A percentile compares a stretch with the other conserved stretches of the same genome.
Evolutionary conservation across 2,113 vertebrate genomes (phyloP).

Genomic region (Chloropsis cyanopogon): DNA sequence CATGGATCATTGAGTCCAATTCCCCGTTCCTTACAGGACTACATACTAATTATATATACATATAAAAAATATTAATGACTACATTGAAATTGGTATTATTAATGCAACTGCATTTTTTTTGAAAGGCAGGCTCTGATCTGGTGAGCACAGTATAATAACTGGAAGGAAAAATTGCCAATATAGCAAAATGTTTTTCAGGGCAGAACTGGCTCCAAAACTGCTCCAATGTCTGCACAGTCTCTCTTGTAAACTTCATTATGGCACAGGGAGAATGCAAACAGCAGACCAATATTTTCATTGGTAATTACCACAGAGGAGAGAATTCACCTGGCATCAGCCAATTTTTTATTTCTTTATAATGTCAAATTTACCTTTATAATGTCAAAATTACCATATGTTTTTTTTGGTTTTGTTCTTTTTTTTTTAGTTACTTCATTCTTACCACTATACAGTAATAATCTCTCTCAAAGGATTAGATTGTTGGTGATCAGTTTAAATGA

Average conservation of each 20-base stretch:
- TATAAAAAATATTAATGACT: background rate
- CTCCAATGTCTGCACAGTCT: background rate
- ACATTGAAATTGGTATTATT: background rate
- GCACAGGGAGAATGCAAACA: background rate
- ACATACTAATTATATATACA: background rate
- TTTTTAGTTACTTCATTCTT: background rate
- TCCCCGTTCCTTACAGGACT: background rate
- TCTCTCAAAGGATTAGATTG: background rate
- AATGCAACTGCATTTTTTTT: background rate
- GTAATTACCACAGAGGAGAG: background rate
- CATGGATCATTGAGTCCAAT: background rate
- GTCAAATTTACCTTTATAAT: background rate
- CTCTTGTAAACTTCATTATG: background rate
- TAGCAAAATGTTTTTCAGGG: background rate
- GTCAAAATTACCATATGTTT: accelerated
- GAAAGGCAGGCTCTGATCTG: background rate
- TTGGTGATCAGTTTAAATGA: background rate
- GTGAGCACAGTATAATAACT: background rate
- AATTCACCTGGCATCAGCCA: background rate
- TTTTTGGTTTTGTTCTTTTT: background rate
- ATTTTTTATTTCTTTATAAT: background rate
- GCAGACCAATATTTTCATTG: background rate
- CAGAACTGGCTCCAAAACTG: background rate
- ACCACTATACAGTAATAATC: background rate
- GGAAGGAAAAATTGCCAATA: background rate